Evolutionary conservation across 2,113 vertebrate genomes (phyloP), one percentile per base, ranked within the genome.

Genomic region (Tyto alba): DNA sequence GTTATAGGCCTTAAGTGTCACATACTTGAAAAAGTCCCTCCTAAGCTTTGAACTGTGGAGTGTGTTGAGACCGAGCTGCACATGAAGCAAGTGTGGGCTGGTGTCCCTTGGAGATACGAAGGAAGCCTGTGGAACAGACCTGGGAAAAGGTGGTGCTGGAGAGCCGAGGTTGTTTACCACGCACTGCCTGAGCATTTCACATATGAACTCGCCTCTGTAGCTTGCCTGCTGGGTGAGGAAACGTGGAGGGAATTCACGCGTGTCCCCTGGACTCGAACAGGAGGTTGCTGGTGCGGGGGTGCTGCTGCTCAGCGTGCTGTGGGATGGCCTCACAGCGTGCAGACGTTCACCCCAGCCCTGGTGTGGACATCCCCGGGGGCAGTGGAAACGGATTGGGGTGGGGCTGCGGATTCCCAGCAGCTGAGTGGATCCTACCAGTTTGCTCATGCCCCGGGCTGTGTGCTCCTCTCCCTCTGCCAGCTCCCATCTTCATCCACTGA

Each of bases 291-390:
- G 7, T 47, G 68, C 8, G 7, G 79, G 10, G 56, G 16, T 36
- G 30, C 45, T 55, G 9, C 11, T 32, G 18, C 84, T 86, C 41
- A 16, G 30, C 0, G 0, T 38, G 56, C n/a, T 34, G 56, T 50
- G n/a, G 57, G n/a, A 23, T 48, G 83, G 30, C 50, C 5, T 13
- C 3, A 3, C 34, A 53, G 47, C 30, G 9, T 2, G 3, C 0
- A 4, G 60, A 21, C 66, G 32, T 20, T 30, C 14, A 11, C 41
- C 11, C 16, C 48, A 79, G 81, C 53, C n/a, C 23, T 43, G 69
- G 36, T 64, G 81, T 0, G 0, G 72, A 82, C 56, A 32, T 87
- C 36, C 77, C 80, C 20, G 4, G 40, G 48, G 90, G 90, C 20
- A 1, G 25, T 91, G 78, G 78, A 79, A 90, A 89, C 27, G 50